Evolutionary conservation across 1,140 invertebrate species (phyloP).

Genomic region (Drosophila guanche): DNA sequence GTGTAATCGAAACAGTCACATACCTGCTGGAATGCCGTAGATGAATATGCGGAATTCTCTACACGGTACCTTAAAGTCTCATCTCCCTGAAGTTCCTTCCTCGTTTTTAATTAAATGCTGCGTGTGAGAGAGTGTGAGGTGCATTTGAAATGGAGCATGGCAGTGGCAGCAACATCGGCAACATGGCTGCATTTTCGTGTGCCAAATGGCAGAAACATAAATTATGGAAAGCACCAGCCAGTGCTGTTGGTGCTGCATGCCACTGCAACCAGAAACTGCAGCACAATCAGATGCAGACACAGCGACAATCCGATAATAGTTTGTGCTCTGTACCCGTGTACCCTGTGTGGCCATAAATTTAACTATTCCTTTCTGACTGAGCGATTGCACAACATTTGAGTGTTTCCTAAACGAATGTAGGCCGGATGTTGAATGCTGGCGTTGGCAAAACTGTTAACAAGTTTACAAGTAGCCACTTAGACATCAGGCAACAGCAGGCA

Average conservation of each 20-base stretch:
- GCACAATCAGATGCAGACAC: slow-evolving; percentile 25
- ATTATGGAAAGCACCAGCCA: slow-evolving; percentile 41
- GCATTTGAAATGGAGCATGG: slow-evolving; percentile 46
- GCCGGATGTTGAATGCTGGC: slow-evolving; percentile 24
- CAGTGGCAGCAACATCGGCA: slow-evolving; percentile 5
- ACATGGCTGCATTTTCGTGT: slow-evolving; percentile 23
- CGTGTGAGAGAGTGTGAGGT: slow-evolving; percentile 1
- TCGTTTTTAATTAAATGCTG: slow-evolving; percentile 39
- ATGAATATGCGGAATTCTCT: no score
- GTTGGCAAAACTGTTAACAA: slow-evolving; percentile 31
- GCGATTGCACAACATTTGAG: slow-evolving; percentile 16
- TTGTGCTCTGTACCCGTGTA: no score
- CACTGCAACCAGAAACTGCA: slow-evolving; percentile 29
- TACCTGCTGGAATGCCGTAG: no score
- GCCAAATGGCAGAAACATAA: slow-evolving; percentile 54
- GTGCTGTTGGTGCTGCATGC: not conserved
- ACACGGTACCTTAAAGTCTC: no score
- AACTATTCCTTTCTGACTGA: slow-evolving; percentile 4
- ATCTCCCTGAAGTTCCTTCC: no score
- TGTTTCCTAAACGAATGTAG: slow-evolving; percentile 19
- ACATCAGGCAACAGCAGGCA: slow-evolving; percentile 22
- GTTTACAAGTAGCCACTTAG: slow-evolving; percentile 40
- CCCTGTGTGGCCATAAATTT: slow-evolving; percentile 12
- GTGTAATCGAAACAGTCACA: no score
- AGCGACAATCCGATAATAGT: no score